A percentile compares a stretch with the other conserved stretches of the same genome.
Conservation (phyloP, 2,888 invertebrate species). For the Hirtodrosophila trivittata region DNA sequence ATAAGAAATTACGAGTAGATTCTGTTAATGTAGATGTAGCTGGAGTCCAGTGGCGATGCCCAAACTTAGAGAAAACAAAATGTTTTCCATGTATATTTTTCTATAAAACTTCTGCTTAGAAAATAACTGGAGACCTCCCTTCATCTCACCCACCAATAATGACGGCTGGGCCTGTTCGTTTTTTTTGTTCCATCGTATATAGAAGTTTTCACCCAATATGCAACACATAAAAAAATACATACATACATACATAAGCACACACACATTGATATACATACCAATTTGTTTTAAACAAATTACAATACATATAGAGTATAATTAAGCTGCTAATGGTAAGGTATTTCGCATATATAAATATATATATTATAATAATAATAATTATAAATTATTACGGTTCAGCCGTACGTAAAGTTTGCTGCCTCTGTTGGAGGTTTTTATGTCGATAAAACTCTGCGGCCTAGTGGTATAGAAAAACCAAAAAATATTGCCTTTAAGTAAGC, state of each 20-base stretch:
- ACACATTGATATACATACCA: slow-evolving; percentile 44
- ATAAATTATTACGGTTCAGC: slow-evolving; percentile 31
- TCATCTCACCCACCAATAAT: slow-evolving; percentile 6
- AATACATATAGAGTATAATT: slow-evolving; percentile 44
- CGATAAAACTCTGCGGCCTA: slow-evolving; percentile 11
- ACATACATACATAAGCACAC: slow-evolving; percentile 40
- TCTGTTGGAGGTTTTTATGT: too few species aligned
- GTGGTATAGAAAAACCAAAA: slow-evolving; percentile 29
- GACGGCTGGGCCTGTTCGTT: slow-evolving; percentile 7
- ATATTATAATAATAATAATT: slow-evolving; percentile 37
- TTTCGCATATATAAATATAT: slow-evolving; percentile 9
- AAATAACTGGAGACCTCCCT: slow-evolving; percentile 21
- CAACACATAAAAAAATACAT: slow-evolving; percentile 45
- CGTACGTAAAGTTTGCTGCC: slow-evolving; percentile 1
- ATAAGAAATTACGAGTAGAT: slow-evolving; percentile 9
- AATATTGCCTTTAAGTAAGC: slow-evolving; percentile 20
- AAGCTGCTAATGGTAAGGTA: slow-evolving; percentile 61
- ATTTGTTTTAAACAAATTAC: slow-evolving; percentile 52
- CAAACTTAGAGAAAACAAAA: slow-evolving; percentile 14
- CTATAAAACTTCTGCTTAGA: slow-evolving; percentile 27
- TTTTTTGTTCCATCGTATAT: slow-evolving; percentile 11
- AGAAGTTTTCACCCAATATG: slow-evolving; percentile 12
- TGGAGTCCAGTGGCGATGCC: slow-evolving; percentile 31
- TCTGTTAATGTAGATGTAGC: slow-evolving; percentile 11
- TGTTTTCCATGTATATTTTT: slow-evolving; percentile 20